Conservation (phyloP, 2,888 invertebrate genomes). For the Stenoptilia bipunctidactyla region DNA sequence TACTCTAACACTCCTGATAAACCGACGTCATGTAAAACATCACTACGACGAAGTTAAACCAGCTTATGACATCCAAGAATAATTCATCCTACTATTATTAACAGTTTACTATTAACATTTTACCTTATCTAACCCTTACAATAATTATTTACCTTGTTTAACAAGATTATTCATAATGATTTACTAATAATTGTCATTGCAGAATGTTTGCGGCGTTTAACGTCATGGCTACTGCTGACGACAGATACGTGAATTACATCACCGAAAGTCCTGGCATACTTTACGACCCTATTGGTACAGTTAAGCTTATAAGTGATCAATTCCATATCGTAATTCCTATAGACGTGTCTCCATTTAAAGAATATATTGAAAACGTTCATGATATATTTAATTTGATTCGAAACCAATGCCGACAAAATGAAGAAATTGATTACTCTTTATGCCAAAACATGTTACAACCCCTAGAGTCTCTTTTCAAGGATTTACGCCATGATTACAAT, state of each 20-base stretch:
- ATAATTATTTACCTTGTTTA: too few relatives aligned
- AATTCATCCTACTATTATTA: too few relatives aligned
- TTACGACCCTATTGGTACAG: slow-evolving; percentile 15
- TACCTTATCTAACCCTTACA: too few relatives aligned
- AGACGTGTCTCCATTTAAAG: slow-evolving; percentile 14
- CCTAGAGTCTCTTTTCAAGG: background rate
- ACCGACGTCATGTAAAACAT: slow-evolving; percentile 14
- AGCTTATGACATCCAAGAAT: slow-evolving; percentile 5
- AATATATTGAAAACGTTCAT: slow-evolving; percentile 16
- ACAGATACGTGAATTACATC: slow-evolving; percentile 1
- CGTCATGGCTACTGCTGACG: slow-evolving; percentile 1
- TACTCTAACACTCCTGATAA: slow-evolving; percentile 16
- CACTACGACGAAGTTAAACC: slow-evolving; percentile 16
- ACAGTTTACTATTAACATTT: too few relatives aligned
- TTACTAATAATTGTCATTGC: background rate
- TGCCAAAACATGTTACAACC: slow-evolving; percentile 3
- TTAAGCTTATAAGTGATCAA: slow-evolving; percentile 12
- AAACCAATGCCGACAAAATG: slow-evolving; percentile 10
- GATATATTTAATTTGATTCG: slow-evolving; percentile 8
- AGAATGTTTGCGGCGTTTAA: background rate
- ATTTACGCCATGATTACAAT: background rate
- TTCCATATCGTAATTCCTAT: slow-evolving; percentile 12
- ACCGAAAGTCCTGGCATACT: slow-evolving; percentile 14
- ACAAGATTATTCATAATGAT: too few relatives aligned
- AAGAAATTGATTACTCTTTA: slow-evolving; percentile 1